phyloP scores from a whole-genome alignment of 2,113 vertebrate species.

The Caranx ignobilis region DNA sequence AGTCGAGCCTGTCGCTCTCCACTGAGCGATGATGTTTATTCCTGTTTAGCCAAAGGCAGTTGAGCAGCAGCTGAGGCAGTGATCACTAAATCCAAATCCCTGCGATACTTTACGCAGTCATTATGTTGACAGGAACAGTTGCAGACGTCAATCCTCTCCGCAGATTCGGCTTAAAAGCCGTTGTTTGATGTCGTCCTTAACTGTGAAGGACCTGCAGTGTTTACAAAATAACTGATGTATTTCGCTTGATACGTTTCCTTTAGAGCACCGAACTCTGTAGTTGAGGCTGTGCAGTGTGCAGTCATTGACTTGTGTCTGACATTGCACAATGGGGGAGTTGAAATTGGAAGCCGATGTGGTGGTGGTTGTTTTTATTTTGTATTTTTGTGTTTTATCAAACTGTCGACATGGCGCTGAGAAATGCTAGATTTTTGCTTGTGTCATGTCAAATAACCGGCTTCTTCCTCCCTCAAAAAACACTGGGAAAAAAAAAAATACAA shows the following conservation, averaged over 20 bases:
- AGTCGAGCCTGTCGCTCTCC: slow-evolving; percentile 38
- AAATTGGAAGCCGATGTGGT: slow-evolving; percentile 41
- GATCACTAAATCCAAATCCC: slow-evolving; percentile 69
- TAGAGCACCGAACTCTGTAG: slow-evolving; percentile 15
- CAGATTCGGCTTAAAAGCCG: slow-evolving; percentile 37
- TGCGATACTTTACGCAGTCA: slow-evolving; percentile 44
- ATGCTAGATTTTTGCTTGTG: slow-evolving; percentile 58
- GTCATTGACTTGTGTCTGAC: slow-evolving; percentile 60
- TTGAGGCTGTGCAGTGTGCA: slow-evolving; percentile 42
- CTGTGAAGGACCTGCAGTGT: slow-evolving; percentile 47
- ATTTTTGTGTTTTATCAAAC: slow-evolving; percentile 58
- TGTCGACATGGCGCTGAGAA: slow-evolving; percentile 48
- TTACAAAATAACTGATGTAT: slow-evolving; percentile 50
- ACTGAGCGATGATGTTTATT: slow-evolving; percentile 65
- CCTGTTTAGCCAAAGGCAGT: slow-evolving; percentile 66
- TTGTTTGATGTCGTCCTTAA: slow-evolving; percentile 47
- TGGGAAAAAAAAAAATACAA: slow-evolving; percentile 44
- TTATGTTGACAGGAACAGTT: slow-evolving; percentile 62
- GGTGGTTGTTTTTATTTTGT: slow-evolving; percentile 47
- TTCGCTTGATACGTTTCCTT: slow-evolving; percentile 39
- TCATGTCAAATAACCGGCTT: slow-evolving; percentile 61
- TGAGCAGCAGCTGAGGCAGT: slow-evolving; percentile 58
- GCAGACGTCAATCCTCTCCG: slow-evolving; percentile 44
- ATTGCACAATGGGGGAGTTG: slow-evolving; percentile 45
- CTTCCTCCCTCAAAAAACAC: slow-evolving; percentile 8